Evolutionary conservation across 2,113 vertebrate genomes (phyloP).

Genomic region (Nansenia antarctica): DNA sequence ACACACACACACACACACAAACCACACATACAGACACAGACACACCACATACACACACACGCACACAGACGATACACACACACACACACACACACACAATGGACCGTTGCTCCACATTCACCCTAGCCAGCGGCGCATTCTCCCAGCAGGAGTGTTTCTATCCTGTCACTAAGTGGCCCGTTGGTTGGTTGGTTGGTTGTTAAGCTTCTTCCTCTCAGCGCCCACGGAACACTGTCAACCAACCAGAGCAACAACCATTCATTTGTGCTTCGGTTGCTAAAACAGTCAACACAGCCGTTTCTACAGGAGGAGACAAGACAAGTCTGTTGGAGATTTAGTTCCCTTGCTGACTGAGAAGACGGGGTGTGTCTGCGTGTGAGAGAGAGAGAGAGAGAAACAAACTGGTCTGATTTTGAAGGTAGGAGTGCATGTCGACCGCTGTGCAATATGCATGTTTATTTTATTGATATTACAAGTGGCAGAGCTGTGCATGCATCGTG

Average conservation of each 20-base stretch:
- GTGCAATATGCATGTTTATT: too few relatives aligned
- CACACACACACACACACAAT: slow-evolving; percentile 49
- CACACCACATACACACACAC: too few relatives aligned
- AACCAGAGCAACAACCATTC: not conserved
- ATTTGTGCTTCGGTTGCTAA: too few relatives aligned
- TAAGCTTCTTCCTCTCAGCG: too few relatives aligned
- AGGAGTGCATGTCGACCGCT: slow-evolving; percentile 12
- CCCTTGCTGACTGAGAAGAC: not conserved
- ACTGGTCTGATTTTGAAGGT: slow-evolving; percentile 36
- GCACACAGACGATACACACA: too few relatives aligned
- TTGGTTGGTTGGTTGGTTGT: slow-evolving; percentile 1
- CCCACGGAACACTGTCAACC: too few relatives aligned
- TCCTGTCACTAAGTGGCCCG: too few relatives aligned
- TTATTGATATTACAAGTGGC: slow-evolving; percentile 11
- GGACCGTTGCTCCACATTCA: slow-evolving; percentile 32
- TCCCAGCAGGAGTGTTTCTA: slow-evolving; percentile 16
- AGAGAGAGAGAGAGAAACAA: not conserved
- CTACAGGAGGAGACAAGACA: not conserved
- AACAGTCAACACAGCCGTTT: too few relatives aligned
- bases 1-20: too few relatives aligned
- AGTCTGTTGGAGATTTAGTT: not conserved
- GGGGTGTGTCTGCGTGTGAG: too few relatives aligned
- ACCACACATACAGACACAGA: too few relatives aligned
- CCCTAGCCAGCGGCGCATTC: slow-evolving; percentile 14
- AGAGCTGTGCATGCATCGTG: slow-evolving; percentile 46